Conservation (phyloP, 2,888 invertebrate genomes). For the Hirtodrosophila cameraria region DNA sequence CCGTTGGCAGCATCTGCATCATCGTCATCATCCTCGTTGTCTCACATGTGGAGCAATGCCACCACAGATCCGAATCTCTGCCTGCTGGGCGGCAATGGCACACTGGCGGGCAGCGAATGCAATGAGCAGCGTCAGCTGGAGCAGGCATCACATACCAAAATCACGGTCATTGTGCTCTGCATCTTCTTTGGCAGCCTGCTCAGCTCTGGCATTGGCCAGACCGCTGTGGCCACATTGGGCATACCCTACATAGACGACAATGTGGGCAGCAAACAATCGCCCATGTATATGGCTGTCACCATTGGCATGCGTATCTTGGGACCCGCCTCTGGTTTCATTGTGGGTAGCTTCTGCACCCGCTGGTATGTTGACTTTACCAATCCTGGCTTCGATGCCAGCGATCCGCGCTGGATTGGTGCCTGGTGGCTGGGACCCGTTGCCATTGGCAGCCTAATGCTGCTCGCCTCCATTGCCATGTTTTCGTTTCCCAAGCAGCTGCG, state of each 20-base stretch:
- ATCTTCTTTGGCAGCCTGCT: slow-evolving; percentile 95
- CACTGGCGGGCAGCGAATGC: slow-evolving; percentile 84
- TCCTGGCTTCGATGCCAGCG: slow-evolving; percentile 90
- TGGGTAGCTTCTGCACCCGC: slow-evolving; percentile 94
- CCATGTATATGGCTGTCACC: slow-evolving; percentile 96
- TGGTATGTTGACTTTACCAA: slow-evolving; percentile 93
- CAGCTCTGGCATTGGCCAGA: slow-evolving; percentile 96
- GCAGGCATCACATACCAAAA: slow-evolving; percentile 89
- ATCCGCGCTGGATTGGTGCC: slow-evolving; percentile 97
- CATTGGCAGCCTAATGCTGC: slow-evolving; percentile 92
- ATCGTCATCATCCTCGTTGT: slow-evolving; percentile 1
- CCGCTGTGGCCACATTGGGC: slow-evolving; percentile 95
- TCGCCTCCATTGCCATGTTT: slow-evolving; percentile 95
- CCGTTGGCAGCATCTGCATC: slow-evolving; percentile 11
- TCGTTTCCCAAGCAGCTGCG: slow-evolving; percentile 93
- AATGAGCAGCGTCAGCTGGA: slow-evolving; percentile 87
- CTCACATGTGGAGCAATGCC: slow-evolving; percentile 46
- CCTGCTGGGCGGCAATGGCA: slow-evolving; percentile 59
- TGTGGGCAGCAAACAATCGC: slow-evolving; percentile 95
- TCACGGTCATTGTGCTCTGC: slow-evolving; percentile 92
- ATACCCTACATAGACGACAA: slow-evolving; percentile 98
- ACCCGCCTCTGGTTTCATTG: slow-evolving; percentile 94
- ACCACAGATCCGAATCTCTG: slow-evolving; percentile 75
- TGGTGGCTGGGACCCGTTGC: slow-evolving; percentile 97
- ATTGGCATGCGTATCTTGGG: slow-evolving; percentile 96